Conservation (phyloP, 2,888 invertebrate genomes). For the Pardosa pseudoannulata region DNA sequence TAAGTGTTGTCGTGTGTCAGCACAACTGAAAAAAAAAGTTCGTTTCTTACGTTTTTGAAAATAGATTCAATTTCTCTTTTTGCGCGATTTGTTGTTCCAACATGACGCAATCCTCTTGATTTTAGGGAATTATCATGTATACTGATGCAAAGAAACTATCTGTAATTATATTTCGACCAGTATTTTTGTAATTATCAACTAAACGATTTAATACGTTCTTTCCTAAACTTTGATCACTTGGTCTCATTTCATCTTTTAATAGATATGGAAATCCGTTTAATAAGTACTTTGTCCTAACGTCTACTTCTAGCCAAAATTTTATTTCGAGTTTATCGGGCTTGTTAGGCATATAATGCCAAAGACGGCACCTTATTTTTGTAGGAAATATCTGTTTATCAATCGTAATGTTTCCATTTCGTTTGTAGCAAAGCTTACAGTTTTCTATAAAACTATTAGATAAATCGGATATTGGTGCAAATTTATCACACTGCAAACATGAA, state of each 20-base stretch:
- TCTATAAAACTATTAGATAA: not conserved
- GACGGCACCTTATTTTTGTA: not conserved
- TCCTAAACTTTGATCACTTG: not conserved
- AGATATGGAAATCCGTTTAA: not conserved
- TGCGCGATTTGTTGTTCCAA: not conserved
- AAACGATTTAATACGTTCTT: not conserved
- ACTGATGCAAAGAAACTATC: not conserved
- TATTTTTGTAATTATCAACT: not conserved
- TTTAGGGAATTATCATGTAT: not conserved
- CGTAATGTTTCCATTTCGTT: not conserved
- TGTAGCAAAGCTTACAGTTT: not conserved
- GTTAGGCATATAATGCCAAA: conserved; percentile 3
- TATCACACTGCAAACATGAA: not conserved
- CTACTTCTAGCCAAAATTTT: conserved; percentile 3
- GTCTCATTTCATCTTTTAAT: not conserved
- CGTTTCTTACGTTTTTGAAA: not conserved
- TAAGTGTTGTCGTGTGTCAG: not conserved
- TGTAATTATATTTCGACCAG: not conserved
- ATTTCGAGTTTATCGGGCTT: conserved; percentile 13
- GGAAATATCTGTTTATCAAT: not conserved
- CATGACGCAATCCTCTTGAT: not conserved
- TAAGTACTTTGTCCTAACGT: not conserved
- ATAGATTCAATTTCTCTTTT: not conserved
- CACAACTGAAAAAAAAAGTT: not conserved
- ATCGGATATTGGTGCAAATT: not conserved